These are phyloP conservation scores for Megastigmus dorsalis DNA, from an alignment of 2,888 invertebrate species.

Conservation along the genomic window DNA sequence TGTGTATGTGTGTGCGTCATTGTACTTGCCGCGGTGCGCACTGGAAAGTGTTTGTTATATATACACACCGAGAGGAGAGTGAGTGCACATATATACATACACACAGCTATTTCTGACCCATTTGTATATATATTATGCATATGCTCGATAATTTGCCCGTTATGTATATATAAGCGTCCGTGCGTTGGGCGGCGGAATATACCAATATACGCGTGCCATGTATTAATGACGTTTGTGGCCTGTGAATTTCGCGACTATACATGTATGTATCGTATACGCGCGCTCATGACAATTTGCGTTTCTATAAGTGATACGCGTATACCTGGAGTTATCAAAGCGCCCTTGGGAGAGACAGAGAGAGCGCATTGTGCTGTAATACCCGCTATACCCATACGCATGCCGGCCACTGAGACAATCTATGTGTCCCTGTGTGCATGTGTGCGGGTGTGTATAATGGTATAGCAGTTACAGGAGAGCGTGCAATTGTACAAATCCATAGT, in stretches of 20 bases:
- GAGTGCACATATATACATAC: neutral
- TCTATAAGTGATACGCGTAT: constrained; percentile 25
- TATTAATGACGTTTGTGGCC: constrained; percentile 37
- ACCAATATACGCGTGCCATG: neutral
- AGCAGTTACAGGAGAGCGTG: no score
- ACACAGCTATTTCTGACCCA: neutral
- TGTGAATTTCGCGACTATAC: constrained; percentile 8
- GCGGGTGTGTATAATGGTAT: no score
- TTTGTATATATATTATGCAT: constrained; percentile 5
- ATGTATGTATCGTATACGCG: no score
- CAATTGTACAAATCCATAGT: no score
- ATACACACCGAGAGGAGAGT: neutral
- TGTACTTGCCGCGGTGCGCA: neutral
- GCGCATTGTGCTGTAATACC: no score
- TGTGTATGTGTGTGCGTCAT: neutral
- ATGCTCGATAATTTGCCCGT: constrained; percentile 5
- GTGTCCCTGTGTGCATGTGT: no score
- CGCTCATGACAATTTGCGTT: neutral
- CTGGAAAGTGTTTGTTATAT: constrained; percentile 24
- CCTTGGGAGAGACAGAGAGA: no score
- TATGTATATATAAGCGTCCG: no score
- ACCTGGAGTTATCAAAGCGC: neutral
- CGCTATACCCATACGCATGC: neutral
- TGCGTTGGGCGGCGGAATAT: no score
- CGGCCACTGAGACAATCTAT: constrained; percentile 2